phyloP scores from a whole-genome alignment of 2,797 vertebrate species.

The Oreochromis grahami region DNA sequence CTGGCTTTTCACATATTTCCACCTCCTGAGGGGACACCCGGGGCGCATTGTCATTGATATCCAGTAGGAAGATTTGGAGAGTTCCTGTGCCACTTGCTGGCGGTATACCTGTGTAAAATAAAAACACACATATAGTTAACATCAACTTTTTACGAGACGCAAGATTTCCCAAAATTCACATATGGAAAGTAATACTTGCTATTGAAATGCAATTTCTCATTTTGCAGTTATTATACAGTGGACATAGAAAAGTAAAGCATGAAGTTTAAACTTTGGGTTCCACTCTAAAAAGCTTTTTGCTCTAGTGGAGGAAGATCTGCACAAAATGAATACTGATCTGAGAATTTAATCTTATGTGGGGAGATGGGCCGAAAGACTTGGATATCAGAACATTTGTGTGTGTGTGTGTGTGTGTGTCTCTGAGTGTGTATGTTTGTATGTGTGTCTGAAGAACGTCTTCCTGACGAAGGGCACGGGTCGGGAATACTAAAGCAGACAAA shows the following conservation, averaged over 20 bases:
- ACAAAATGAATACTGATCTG: conserved; percentile 63
- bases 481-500: conserved; percentile 76
- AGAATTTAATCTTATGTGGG: conserved; percentile 54
- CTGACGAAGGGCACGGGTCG: conserved; percentile 61
- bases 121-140: conserved; percentile 4
- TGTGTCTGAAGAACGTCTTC: conserved; percentile 59
- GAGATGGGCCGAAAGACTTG: conserved; percentile 37
- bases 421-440: background rate
- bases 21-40: conserved; percentile 89
- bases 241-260: conserved; percentile 14
- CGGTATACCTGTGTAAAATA: conserved; percentile 77
- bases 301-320: conserved; percentile 32
- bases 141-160: conserved; percentile 10
- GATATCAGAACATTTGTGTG: conserved; percentile 61
- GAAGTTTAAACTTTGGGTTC: conserved; percentile 15
- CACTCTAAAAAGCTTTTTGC: conserved; percentile 37
- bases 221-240: conserved; percentile 13
- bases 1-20: conserved; percentile 90
- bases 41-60: conserved; percentile 97
- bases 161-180: background rate
- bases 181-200: conserved; percentile 9
- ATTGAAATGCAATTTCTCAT: conserved; percentile 12
- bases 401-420: conserved; percentile 10
- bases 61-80: conserved; percentile 89
- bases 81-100: conserved; percentile 94